Evolutionary conservation across 2,888 invertebrate species (phyloP).

Genomic region (Papilio gigon): DNA sequence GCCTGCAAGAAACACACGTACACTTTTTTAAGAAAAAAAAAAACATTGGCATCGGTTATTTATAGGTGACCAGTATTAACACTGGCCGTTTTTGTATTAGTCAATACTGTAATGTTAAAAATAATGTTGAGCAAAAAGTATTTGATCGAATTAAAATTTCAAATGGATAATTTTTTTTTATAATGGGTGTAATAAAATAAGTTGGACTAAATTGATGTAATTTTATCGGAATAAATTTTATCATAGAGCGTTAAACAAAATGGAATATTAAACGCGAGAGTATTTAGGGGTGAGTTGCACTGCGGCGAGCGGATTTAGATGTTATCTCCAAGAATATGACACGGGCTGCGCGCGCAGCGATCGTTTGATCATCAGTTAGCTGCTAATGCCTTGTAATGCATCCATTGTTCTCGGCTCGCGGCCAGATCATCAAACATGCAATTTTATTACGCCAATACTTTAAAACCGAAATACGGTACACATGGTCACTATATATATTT

Average conservation of each 20-base stretch:
- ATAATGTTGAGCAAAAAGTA: no score
- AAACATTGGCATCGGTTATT: background rate
- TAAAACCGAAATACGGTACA: background rate
- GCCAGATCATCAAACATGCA: slow-evolving; percentile 41
- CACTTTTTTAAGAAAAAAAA: slow-evolving; percentile 6
- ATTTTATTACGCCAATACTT: slow-evolving; percentile 23
- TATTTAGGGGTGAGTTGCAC: slow-evolving; percentile 51
- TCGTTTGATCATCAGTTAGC: slow-evolving; percentile 64
- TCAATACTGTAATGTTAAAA: background rate
- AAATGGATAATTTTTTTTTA: no score
- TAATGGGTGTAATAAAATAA: background rate
- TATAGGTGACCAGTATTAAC: background rate
- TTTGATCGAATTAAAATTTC: no score
- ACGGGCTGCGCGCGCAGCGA: slow-evolving; percentile 53
- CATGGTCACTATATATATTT: background rate
- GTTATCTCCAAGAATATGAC: slow-evolving; percentile 68
- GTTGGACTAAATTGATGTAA: background rate
- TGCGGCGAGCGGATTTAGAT: slow-evolving; percentile 70
- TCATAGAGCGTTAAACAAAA: slow-evolving; percentile 48
- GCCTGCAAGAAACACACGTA: slow-evolving; percentile 53
- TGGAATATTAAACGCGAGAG: slow-evolving; percentile 49
- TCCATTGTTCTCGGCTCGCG: slow-evolving; percentile 58
- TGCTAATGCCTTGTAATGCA: slow-evolving; percentile 72
- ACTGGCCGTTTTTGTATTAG: background rate
- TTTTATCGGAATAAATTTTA: slow-evolving; percentile 30